Percentiles rank a stretch among this genome's conserved stretches.
These are phyloP conservation scores for Paramormyrops kingsleyae DNA, from an alignment of 2,113 vertebrate genomes.

Conservation along the genomic window DNA sequence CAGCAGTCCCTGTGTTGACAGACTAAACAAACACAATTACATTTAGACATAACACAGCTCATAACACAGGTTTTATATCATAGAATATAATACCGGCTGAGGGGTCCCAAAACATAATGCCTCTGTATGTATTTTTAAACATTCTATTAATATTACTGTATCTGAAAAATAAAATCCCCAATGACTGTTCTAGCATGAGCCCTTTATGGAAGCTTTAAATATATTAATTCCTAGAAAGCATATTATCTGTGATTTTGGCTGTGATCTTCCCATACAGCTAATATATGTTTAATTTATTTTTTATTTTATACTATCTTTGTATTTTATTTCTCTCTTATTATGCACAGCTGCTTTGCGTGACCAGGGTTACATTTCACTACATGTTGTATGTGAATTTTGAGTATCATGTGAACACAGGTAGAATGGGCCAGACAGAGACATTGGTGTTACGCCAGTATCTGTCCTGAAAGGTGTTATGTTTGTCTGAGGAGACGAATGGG, in stretches of 20 bases:
- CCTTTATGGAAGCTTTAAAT: neutral
- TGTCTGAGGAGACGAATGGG: constrained; percentile 24
- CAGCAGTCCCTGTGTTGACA: neutral
- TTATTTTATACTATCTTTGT: too few species aligned
- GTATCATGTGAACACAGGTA: neutral
- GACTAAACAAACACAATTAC: neutral
- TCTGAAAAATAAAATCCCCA: neutral
- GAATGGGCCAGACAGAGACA: neutral
- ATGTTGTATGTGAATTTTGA: too few species aligned
- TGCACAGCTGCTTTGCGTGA: too few species aligned
- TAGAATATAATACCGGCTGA: neutral
- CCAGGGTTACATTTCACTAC: too few species aligned
- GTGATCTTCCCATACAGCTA: neutral
- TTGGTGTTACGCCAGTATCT: constrained; percentile 37
- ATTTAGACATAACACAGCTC: neutral
- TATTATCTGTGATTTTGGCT: neutral
- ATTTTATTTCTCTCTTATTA: too few species aligned
- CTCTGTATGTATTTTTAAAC: neutral
- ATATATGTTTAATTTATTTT: too few species aligned
- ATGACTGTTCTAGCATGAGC: neutral
- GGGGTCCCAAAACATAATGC: neutral
- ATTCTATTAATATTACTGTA: neutral
- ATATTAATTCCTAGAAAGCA: neutral
- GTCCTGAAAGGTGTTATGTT: neutral
- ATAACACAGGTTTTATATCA: neutral